Evolutionary conservation across 2,113 vertebrate genomes (phyloP).

Genomic region (Petromus typicus): DNA sequence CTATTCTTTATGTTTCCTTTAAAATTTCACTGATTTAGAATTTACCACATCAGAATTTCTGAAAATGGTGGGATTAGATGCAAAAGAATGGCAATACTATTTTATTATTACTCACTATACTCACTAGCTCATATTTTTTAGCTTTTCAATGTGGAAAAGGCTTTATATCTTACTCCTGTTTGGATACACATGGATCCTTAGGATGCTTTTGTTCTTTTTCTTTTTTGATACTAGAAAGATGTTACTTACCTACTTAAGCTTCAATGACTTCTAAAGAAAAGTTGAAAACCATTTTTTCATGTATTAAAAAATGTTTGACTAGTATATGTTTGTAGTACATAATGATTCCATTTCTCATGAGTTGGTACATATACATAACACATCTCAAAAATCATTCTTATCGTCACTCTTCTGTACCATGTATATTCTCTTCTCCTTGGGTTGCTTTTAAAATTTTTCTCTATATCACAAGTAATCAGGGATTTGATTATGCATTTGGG

Average conservation of each 20-base stretch:
- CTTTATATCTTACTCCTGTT: background rate
- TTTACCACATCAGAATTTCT: background rate
- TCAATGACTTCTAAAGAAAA: background rate
- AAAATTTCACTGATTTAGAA: background rate
- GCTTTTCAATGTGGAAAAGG: background rate
- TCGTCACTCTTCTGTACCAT: background rate
- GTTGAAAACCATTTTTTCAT: background rate
- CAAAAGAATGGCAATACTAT: background rate
- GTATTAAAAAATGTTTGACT: background rate
- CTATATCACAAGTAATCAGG: background rate
- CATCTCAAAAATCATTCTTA: background rate
- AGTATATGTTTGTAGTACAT: background rate
- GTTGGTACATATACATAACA: background rate
- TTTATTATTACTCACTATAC: background rate
- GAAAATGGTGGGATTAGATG: background rate
- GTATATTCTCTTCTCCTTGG: background rate
- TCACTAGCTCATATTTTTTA: background rate
- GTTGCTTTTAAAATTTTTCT: constrained; percentile 33
- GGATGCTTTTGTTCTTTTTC: background rate
- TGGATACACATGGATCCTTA: background rate
- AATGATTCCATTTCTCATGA: background rate
- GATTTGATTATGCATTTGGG: background rate
- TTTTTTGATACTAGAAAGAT: background rate
- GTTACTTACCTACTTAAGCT: background rate
- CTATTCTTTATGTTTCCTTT: constrained; percentile 1